Evolutionary conservation across 2,797 vertebrate species (phyloP), one percentile per base, ranked within the genome.

Genomic region (Macroramphosus scolopax): DNA sequence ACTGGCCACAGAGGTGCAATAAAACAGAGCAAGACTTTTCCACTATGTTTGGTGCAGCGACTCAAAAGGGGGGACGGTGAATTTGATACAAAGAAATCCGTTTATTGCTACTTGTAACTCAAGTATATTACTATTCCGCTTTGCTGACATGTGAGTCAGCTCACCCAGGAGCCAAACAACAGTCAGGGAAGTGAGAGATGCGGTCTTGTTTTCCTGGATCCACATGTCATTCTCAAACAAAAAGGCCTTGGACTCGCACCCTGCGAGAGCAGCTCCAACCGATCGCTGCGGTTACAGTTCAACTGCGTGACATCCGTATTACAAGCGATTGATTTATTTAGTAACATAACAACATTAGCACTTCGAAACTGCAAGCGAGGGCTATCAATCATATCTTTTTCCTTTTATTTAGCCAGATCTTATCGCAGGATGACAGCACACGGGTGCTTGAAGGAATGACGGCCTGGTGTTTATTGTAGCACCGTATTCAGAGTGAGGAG

Each of bases 381-480:
- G n/a, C n/a, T n/a, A n/a, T n/a, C n/a, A n/a, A n/a, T n/a, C n/a
- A n/a, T n/a, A n/a, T n/a, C n/a, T n/a, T n/a, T n/a, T 33, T 40
- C 34, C 13, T 58, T n/a, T 6, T 34, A 42, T 44, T 39, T 14
- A 17, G 5, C 26, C n/a, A 20, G 14, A 32, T 34, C 28, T 38
- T 20, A 2, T 16, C 17, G 39, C 14, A 22, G 16, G 4, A 12
- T 53, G 8, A 38, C 5, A 54, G 43, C 30, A 50, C n/a, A n/a
- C n/a, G n/a, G n/a, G n/a, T n/a, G n/a, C n/a, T n/a, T n/a, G n/a
- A n/a, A n/a, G n/a, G n/a, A 45, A 25, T 50, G 47, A 51, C 9
- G 24, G 13, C 22, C 48, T 59, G 46, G 44, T 60, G 53, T 58
- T 70, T 63, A 64, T 62, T 26, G 10, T 22, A 28, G 33, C 43